Evolutionary conservation across 2,797 vertebrate genomes (phyloP).

Genomic region (Platyrinchus mystaceus): DNA sequence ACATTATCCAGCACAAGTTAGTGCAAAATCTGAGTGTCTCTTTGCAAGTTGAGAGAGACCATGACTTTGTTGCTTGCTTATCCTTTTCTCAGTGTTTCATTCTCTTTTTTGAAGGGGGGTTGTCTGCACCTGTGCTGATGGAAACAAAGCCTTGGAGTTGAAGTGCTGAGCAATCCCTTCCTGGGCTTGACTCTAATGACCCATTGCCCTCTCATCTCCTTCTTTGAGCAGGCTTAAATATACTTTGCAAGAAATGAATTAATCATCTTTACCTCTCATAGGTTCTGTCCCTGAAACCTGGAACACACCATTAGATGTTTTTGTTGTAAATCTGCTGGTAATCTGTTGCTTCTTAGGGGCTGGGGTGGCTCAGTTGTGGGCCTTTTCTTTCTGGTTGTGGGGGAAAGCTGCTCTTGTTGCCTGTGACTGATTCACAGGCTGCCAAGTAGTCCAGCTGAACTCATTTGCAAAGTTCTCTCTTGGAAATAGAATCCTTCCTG

Average conservation of each 20-base stretch:
- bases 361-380: background rate
- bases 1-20: background rate
- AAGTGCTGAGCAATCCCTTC: background rate
- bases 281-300: background rate
- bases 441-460: conserved; percentile 28
- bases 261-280: background rate
- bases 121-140: background rate
- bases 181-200: background rate
- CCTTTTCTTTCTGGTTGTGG: background rate
- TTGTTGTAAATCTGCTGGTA: background rate
- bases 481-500: conserved; percentile 28
- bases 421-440: background rate
- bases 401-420: background rate
- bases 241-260: background rate
- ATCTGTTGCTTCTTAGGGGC: background rate
- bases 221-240: background rate
- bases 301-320: background rate
- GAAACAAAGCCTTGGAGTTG: background rate
- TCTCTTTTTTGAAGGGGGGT: background rate
- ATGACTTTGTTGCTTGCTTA: background rate
- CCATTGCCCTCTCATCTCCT: background rate
- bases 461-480: conserved; percentile 14
- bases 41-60: background rate
- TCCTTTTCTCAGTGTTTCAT: background rate
- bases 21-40: background rate